A percentile compares a stretch with the other conserved stretches of the same genome.
These are phyloP conservation scores for Notiomystis cincta DNA, from an alignment of 2,113 vertebrate species.

Conservation along the genomic window DNA sequence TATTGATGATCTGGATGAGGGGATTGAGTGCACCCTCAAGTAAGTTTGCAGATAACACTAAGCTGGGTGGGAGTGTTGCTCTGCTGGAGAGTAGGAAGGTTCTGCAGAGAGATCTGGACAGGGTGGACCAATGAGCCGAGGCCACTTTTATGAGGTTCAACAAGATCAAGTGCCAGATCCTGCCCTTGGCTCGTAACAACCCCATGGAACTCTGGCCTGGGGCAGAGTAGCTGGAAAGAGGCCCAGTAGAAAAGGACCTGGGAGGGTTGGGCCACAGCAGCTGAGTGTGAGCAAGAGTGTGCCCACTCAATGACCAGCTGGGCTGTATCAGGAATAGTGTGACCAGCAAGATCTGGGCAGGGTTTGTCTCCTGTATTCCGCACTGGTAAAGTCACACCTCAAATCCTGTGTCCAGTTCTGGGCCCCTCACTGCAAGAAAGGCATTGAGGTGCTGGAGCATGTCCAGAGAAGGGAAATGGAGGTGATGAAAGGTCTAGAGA, in stretches of 20 bases:
- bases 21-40: neutral
- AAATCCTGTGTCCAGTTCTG: neutral
- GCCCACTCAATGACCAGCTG: neutral
- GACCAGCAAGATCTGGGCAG: neutral
- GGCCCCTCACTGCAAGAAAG: neutral
- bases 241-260: neutral
- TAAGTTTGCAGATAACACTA: rapidly evolving
- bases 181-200: neutral
- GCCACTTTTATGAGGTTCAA: neutral
- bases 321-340: too few relatives aligned
- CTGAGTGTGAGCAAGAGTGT: rapidly evolving
- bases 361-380: neutral
- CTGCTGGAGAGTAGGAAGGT: too few relatives aligned
- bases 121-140: neutral
- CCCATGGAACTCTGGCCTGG: neutral
- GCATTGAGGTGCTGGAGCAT: rapidly evolving
- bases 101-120: neutral
- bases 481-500: neutral
- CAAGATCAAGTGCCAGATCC: neutral
- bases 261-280: rapidly evolving
- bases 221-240: neutral
- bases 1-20: neutral
- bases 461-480: neutral
- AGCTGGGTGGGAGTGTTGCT: neutral
- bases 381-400: neutral